Base-by-base conservation (phyloP, 2,888 invertebrate species). In the Idaea dimidiata region DNA sequence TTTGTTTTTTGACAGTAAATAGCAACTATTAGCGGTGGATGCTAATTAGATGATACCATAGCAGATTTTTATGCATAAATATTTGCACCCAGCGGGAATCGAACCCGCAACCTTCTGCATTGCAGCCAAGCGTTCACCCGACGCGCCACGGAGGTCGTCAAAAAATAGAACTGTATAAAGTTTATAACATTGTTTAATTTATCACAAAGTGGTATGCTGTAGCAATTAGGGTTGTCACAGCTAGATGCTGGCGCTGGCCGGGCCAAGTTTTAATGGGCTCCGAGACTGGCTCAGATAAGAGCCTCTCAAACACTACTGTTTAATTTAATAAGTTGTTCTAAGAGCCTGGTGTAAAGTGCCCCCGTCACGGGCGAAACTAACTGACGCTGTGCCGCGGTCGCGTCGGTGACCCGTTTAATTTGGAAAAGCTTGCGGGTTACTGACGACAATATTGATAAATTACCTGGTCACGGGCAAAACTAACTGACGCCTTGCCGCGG, bases 211-310 rank as follows among this genome's bases (percentile, higher is more conserved):
- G 79, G 77, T 77, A 75, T 56, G 72, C 72, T 68, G 71, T 72
- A 80, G 77, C 86, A 86, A 85, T 86, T 86, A 84, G 82, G 70
- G 78, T 72, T 75, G 80, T 77, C 81, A 78, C 81, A 75, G 76
- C 77, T 75, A 75, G 73, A 70, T 70, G 73, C 64, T 65, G 71
- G 73, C 64, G 73, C 64, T 65, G 71, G 73, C 64, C 64, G 78
- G 82, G 75, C 73, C 76, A 82, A 82, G 81, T 82, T 82, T 82
- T 82, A 82, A 82, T 82, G 82, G 81, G 67, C 76, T 73, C 74
- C 62, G 71, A 73, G 73, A 72, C 73, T 66, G 69, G 71, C 65
- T 64, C 73, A 76, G 81, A 80, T 82, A 82, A 82, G 82, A 80
- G 82, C 78, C 72, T 17, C 71, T 77, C 72, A 71, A 79, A 76